Evolutionary conservation across 2,888 invertebrate genomes (phyloP).

Genomic region (Muscina levida): DNA sequence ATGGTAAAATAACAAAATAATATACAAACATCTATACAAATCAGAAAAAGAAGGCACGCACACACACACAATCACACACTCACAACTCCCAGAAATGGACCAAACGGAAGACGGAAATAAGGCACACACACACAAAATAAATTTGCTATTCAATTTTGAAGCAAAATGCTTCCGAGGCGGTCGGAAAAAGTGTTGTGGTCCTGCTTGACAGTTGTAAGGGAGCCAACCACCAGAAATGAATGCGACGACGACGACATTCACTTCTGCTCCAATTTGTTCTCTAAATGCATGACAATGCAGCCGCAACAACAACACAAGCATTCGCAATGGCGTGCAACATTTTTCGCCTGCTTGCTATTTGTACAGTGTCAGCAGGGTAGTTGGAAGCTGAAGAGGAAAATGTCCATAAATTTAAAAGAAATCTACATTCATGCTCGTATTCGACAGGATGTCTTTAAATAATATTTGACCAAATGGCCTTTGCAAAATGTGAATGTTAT

Average conservation of each 20-base stretch:
- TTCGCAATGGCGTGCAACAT: constrained; percentile 5
- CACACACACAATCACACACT: no score
- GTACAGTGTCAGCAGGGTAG: not conserved
- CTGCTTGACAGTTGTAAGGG: not conserved
- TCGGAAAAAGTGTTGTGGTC: constrained; percentile 49
- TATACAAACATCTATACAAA: not conserved
- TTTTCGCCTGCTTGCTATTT: not conserved
- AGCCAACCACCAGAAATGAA: constrained; percentile 21
- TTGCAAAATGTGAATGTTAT: not conserved
- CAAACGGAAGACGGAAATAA: constrained; percentile 24
- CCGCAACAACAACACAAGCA: constrained; percentile 37
- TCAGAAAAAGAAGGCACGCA: not conserved
- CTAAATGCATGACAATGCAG: constrained; percentile 48
- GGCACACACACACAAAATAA: not conserved
- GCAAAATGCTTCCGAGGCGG: constrained; percentile 55
- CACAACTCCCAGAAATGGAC: no score
- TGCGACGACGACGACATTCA: constrained; percentile 55
- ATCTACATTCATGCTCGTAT: not conserved
- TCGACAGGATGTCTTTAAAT: constrained; percentile 12
- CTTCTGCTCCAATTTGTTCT: constrained; percentile 63
- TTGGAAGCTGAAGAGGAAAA: not conserved
- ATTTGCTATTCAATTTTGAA: constrained; percentile 42
- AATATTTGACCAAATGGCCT: not conserved
- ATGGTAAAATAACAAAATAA: constrained; percentile 21
- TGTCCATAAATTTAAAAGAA: not conserved